Base-by-base conservation (phyloP, 2,888 invertebrate species). In the Pristionchus maxplancki region DNA sequence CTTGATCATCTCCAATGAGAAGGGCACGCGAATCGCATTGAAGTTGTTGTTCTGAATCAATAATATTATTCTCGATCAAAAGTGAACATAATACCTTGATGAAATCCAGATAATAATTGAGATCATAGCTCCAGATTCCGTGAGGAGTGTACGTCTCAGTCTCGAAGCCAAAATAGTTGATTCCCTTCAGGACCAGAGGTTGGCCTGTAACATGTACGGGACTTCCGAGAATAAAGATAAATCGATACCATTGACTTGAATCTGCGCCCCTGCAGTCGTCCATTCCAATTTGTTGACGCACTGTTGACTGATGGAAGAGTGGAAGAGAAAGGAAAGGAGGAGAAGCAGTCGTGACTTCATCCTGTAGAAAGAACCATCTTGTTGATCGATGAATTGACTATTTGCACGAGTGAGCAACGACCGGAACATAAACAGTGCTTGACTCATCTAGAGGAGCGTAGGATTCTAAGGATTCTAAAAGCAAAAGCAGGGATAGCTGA, bases 11-110 rank as follows among this genome's bases (percentile, higher is more conserved):
- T 88, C 88, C n/a, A 88, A 24, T 20, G 78, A 78, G 50, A 88
- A 81, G 3, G 88, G 88, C 31, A 88, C 62, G 11, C 88, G 88
- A 44, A 88, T 74, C 31, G 88, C 88, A 81, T 88, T 88, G 88
- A 88, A 88, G 81, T 50, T 34, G 53, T 87, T 87, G 74, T 50
- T 87, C 87, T 85, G 28, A n/a, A 64, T 6, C 15, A 1, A 24
- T 34, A 37, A 37, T 37, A 6, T 37, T 17, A 9, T 58, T 53
- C 15, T 17, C 11, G 28, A 11, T 81, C 15, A 48, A 28, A 50
- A 37, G 8, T 8, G 5, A n/a, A 15, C 4, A n/a, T n/a, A 71
- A 13, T 40, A 62, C 85, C 64, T 81, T 50, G 40, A 88, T 78
- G 17, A 88, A 88, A 37, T 88, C 88, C 37, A 87, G 53, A 20